Evolutionary conservation across 2,797 vertebrate genomes (phyloP), one percentile per base, ranked within the genome.

Genomic region (Urosaurus nigricauda): DNA sequence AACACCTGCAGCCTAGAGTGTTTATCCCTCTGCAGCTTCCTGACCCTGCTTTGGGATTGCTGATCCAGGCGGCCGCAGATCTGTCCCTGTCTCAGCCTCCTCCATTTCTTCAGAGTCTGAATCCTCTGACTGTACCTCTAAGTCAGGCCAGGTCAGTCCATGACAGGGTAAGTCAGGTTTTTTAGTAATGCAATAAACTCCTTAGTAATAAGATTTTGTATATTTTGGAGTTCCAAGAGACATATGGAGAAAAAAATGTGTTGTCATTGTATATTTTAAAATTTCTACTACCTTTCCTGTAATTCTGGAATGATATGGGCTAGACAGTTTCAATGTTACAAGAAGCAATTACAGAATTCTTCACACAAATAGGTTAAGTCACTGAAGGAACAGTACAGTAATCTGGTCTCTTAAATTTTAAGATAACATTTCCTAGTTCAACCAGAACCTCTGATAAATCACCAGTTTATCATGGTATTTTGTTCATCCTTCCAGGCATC

Each of bases 371-470:
- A 77, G n/a, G n/a, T n/a, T n/a, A n/a, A 93, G 12, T 87, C 87
- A 90, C 26, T 88, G 19, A 92, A 87, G 93, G 79, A 89, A 90
- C 89, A 86, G 91, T 91, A 89, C 87, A 47, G 53, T 89, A 94
- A 95, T 93, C 87, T 88, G 79, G 40, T 85, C 86, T 93, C 93
- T 92, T 94, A 91, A 87, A 87, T 95, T 95, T 93, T 89, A 95
- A 91, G 94, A 92, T 94, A 95, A 95, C 87, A 32, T 93, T 95
- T 94, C 80, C 87, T 81, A 92, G 85, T 91, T 87, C 84, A 91
- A 90, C 73, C 85, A 91, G 90, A 88, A 92, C 75, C 63, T 63
- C 89, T 43, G 93, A 96, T 96, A 95, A 95, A 95, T 94, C 85
- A 92, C 86, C 0, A 5, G 35, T 80, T 96, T 95, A 94, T 94